These are phyloP conservation scores for Eilema griseolum DNA, from an alignment of 2,888 invertebrate genomes.

Conservation along the genomic window DNA sequence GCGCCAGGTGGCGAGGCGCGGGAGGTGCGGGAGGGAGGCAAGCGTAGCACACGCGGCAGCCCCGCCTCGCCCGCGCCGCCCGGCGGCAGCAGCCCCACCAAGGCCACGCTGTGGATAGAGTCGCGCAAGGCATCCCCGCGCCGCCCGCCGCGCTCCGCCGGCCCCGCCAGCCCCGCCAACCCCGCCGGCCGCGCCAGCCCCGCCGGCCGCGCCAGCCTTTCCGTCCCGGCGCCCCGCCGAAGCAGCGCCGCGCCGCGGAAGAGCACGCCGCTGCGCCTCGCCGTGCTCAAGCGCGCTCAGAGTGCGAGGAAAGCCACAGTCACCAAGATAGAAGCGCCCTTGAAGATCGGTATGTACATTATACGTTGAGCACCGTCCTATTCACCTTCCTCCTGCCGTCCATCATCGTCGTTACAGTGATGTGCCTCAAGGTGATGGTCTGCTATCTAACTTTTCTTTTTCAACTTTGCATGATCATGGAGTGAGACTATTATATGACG, in stretches of 20 bases:
- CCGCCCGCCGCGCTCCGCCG: constrained; percentile 38
- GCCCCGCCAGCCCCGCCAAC: constrained; percentile 14
- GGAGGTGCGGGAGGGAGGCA: too few species aligned
- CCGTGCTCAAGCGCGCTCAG: constrained; percentile 61
- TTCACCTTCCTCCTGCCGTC: too few species aligned
- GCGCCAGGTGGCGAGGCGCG: constrained; percentile 19
- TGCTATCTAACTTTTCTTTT: too few species aligned
- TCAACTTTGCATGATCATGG: too few species aligned
- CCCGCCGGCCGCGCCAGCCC: constrained; percentile 6
- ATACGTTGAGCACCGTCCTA: not conserved
- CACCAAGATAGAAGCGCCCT: constrained; percentile 71
- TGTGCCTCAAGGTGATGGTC: too few species aligned
- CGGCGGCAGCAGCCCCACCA: constrained; percentile 53
- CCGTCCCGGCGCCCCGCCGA: not conserved
- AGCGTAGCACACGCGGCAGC: constrained; percentile 30
- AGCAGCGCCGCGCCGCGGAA: constrained; percentile 21
- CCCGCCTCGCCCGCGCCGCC: constrained; percentile 14
- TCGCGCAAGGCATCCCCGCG: constrained; percentile 64
- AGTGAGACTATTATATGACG: too few species aligned
- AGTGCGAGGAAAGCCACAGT: constrained; percentile 51
- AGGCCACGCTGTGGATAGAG: constrained; percentile 76
- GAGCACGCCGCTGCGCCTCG: constrained; percentile 62
- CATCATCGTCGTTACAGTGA: too few species aligned
- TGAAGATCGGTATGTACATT: constrained; percentile 57
- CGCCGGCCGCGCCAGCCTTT: constrained; percentile 26